A percentile compares a stretch with the other conserved stretches of the same genome.
These are phyloP conservation scores for Lottia gigantea DNA, from an alignment of 2,888 invertebrate genomes.

Conservation along the genomic window DNA sequence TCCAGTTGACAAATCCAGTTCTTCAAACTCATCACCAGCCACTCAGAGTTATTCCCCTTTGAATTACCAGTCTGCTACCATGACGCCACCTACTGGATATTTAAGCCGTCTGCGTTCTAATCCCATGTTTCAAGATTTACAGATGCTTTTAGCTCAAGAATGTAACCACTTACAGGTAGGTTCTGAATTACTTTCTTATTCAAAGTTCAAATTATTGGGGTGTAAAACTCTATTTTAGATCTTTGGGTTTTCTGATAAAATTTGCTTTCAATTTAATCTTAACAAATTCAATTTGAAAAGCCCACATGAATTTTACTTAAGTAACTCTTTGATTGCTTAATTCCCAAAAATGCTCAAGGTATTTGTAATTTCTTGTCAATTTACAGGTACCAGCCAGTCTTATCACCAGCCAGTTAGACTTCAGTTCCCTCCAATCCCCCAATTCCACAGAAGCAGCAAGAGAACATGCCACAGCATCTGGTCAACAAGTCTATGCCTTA, in stretches of 20 bases:
- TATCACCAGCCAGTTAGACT: constrained; percentile 44
- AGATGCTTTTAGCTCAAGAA: constrained; percentile 43
- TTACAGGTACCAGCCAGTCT: constrained; percentile 50
- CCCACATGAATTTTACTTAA: too few relatives aligned
- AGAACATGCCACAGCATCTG: constrained; percentile 10
- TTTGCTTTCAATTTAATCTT: too few relatives aligned
- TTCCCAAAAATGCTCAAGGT: too few relatives aligned
- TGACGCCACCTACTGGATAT: constrained; percentile 21
- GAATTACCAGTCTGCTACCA: constrained; percentile 4
- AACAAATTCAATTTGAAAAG: too few relatives aligned
- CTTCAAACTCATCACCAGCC: not conserved
- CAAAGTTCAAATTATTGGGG: too few relatives aligned
- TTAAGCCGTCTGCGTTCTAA: constrained; percentile 44
- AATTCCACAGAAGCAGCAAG: not conserved
- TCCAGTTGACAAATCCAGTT: not conserved
- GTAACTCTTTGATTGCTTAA: too few relatives aligned
- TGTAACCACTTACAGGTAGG: constrained; percentile 41
- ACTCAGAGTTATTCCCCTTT: not conserved
- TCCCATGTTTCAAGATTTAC: constrained; percentile 52
- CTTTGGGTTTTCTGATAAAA: not conserved
- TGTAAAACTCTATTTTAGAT: not conserved
- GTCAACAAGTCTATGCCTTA: constrained; percentile 17
- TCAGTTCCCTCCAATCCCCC: constrained; percentile 27
- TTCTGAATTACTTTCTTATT: not conserved
- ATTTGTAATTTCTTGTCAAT: constrained; percentile 11